Conservation (phyloP, 1,140 invertebrate species). For the Cyphomyrmex costatus region DNA sequence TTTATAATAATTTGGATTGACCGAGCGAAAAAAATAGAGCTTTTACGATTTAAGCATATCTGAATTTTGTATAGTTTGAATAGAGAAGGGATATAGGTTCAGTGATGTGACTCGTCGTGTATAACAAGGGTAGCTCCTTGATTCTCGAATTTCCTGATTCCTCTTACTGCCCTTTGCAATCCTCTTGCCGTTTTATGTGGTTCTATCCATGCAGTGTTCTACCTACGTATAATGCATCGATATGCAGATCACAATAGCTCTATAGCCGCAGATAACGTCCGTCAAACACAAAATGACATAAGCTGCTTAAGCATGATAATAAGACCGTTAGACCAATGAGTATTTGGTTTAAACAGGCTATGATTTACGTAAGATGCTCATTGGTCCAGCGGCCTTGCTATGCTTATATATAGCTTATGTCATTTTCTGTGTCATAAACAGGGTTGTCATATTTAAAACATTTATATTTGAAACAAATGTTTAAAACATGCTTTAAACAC, state of each 20-base stretch:
- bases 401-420: no score
- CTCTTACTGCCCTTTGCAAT: not conserved
- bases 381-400: no score
- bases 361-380: no score
- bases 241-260: not conserved
- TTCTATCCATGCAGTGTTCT: not conserved
- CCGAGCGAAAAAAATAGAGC: conserved; percentile 48
- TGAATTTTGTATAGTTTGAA: conserved; percentile 12
- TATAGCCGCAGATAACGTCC: not conserved
- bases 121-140: conserved; percentile 37
- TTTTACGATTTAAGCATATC: conserved; percentile 34
- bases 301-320: no score
- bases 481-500: no score
- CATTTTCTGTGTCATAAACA: no score
- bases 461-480: no score
- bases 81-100: conserved; percentile 12
- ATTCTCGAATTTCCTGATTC: conserved; percentile 58
- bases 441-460: no score
- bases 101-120: conserved; percentile 14
- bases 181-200: not conserved
- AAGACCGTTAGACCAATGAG: no score
- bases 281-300: not conserved
- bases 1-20: conserved; percentile 43
- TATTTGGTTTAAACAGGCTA: no score
- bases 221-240: not conserved